Evolutionary conservation across 2,797 vertebrate genomes (phyloP).

Genomic region (Typhlichthys subterraneus): DNA sequence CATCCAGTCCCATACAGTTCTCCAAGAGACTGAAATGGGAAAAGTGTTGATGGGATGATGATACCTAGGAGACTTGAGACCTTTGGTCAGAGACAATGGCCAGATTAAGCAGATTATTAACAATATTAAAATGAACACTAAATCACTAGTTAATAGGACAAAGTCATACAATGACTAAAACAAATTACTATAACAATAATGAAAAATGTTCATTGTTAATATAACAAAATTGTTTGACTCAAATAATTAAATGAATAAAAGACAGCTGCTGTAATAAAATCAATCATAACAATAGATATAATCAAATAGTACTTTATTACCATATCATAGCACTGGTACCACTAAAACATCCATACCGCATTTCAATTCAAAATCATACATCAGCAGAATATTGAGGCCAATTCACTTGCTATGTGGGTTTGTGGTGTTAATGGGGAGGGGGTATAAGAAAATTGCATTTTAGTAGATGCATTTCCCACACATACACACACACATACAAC

Average conservation of each 20-base stretch:
- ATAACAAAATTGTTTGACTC: too few relatives aligned
- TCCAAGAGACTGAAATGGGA: not conserved
- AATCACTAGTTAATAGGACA: slow-evolving; percentile 1
- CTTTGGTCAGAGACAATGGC: slow-evolving; percentile 58
- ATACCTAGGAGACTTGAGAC: slow-evolving; percentile 29
- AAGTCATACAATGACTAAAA: slow-evolving; percentile 2
- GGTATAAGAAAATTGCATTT: too few relatives aligned
- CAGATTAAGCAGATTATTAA: slow-evolving; percentile 66
- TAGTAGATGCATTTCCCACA: too few relatives aligned
- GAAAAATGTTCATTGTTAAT: too few relatives aligned
- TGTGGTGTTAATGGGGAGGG: slow-evolving; percentile 1
- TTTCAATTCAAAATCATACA: slow-evolving; percentile 43
- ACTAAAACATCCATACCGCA: slow-evolving; percentile 53
- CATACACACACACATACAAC: too few relatives aligned
- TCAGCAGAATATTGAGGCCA: slow-evolving; percentile 38
- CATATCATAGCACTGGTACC: slow-evolving; percentile 41
- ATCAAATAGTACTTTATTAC: slow-evolving; percentile 64
- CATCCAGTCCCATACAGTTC: not conserved
- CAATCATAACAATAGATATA: slow-evolving; percentile 14
- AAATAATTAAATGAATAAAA: not conserved
- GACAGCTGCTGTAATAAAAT: not conserved
- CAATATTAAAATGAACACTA: slow-evolving; percentile 73
- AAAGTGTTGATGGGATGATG: not conserved
- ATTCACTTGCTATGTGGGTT: slow-evolving; percentile 20
- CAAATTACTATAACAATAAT: too few relatives aligned